phyloP scores from a whole-genome alignment of 2,797 vertebrate species.

The Melanotaenia pygmaea region DNA sequence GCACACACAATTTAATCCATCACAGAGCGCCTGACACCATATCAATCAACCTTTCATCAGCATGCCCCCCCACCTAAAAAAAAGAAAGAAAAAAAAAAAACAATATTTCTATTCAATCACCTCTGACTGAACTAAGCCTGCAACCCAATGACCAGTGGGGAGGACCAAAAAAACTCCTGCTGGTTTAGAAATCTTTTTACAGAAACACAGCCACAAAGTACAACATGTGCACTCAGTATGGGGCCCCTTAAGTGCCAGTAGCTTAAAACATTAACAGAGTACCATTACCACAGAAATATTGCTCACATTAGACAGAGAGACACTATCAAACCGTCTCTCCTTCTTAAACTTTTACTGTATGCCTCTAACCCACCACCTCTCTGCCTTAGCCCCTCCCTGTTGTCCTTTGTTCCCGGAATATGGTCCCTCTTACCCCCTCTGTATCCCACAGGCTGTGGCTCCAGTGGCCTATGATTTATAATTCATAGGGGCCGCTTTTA shows the following conservation, averaged over 20 bases:
- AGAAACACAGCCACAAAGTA: slow-evolving; percentile 41
- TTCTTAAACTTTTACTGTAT: slow-evolving; percentile 67
- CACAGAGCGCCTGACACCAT: slow-evolving; percentile 93
- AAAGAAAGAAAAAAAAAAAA: slow-evolving; percentile 83
- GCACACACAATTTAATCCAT: slow-evolving; percentile 99
- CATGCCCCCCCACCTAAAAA: slow-evolving; percentile 77
- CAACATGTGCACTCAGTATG: slow-evolving; percentile 20
- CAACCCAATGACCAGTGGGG: slow-evolving; percentile 74
- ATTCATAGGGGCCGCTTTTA: slow-evolving; percentile 91
- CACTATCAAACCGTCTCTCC: slow-evolving; percentile 48
- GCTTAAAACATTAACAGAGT: slow-evolving; percentile 1
- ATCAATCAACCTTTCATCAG: slow-evolving; percentile 99
- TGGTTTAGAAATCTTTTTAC: slow-evolving; percentile 55
- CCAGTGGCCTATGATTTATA: slow-evolving; percentile 90
- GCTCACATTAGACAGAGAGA: slow-evolving; percentile 26
- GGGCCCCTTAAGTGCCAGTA: not conserved
- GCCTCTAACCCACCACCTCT: slow-evolving; percentile 50
- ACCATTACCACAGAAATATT: slow-evolving; percentile 1
- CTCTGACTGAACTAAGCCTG: slow-evolving; percentile 85
- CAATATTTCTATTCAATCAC: slow-evolving; percentile 98
- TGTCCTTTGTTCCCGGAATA: slow-evolving; percentile 88
- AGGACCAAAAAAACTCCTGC: slow-evolving; percentile 60
- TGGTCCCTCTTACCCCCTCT: slow-evolving; percentile 78
- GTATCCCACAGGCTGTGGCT: slow-evolving; percentile 87
- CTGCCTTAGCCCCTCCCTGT: slow-evolving; percentile 69